Percentiles rank a stretch among this genome's conserved stretches.
phyloP scores from a whole-genome alignment of 2,888 invertebrate species.

The Dione vanillae region DNA sequence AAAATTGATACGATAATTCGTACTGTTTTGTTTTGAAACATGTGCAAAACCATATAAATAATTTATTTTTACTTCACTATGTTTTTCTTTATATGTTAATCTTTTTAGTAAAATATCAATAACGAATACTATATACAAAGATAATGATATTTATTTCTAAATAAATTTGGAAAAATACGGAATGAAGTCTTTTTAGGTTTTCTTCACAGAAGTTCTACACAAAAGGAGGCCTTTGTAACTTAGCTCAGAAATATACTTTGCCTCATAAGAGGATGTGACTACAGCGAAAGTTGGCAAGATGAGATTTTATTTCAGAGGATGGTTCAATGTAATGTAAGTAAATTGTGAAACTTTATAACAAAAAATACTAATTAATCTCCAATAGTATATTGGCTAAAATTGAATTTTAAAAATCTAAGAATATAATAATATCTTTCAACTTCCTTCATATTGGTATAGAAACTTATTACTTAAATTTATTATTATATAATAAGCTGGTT shows the following conservation, averaged over 20 bases:
- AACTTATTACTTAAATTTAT: too few species aligned
- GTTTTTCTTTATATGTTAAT: too few species aligned
- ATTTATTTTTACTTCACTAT: too few species aligned
- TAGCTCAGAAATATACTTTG: neutral
- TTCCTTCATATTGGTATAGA: too few species aligned
- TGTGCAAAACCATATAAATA: too few species aligned
- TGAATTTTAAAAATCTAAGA: too few species aligned
- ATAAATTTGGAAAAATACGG: neutral
- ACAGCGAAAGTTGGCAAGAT: neutral
- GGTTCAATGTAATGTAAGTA: neutral
- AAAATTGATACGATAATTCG: too few species aligned
- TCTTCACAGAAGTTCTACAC: slow-evolving; percentile 7
- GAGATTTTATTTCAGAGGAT: neutral
- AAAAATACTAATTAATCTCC: too few species aligned
- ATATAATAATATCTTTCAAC: too few species aligned
- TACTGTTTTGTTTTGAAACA: too few species aligned
- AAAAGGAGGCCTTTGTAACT: slow-evolving; percentile 10
- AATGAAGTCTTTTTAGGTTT: slow-evolving; percentile 5
- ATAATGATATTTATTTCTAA: neutral
- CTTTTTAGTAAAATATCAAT: neutral
- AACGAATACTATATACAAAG: neutral
- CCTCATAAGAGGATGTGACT: neutral
- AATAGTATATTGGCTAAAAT: too few species aligned
- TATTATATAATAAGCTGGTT: too few species aligned
- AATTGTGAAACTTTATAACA: neutral